Evolutionary conservation across 2,797 vertebrate genomes (phyloP), one percentile per base, ranked within the genome.

Genomic region (Anolis apletophallus): DNA sequence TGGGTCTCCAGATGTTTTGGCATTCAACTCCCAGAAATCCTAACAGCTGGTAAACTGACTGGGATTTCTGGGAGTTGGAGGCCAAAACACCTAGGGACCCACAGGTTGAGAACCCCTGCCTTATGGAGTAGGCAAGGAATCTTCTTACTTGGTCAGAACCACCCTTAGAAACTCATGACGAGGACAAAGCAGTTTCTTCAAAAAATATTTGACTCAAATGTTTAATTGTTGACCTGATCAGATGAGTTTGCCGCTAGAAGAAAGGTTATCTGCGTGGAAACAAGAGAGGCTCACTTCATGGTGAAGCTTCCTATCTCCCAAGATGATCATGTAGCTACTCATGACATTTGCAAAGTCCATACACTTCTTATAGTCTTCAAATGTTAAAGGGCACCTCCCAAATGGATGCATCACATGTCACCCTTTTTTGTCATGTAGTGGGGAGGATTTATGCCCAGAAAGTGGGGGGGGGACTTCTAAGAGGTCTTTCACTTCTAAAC

Each of bases 401-500:
- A 75, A 36, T 34, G 64, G 36, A 80, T n/a, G 80, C 9, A 50
- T n/a, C 46, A 36, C 64, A 19, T 17, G 36, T 55, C 17, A 10
- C 77, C 29, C 59, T 12, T n/a, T 72, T 79, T 78, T 50, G 54
- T 72, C 7, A 3, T 21, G 11, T 61, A 19, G 19, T 6, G 29
- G 40, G 29, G 82, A 78, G 32, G 21, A 36, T 34, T 76, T 69
- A 83, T 14, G 21, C 36, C n/a, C 73, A 77, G 46, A 87, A 61
- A 21, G 3, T 61, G 21, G 59, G 61, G 75, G 29, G 32, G 67
- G n/a, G 32, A 36, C 8, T 1, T 10, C 19, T 16, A 54, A 78
- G 68, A 77, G 40, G 73, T n/a, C 86, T 67, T 57, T 59, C n/a
- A n/a, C 54, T 52, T 72, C 19, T 34, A 78, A 78, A 52, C 52